These are phyloP conservation scores for Hydrolagus colliei DNA, from an alignment of 2,797 vertebrate genomes.

Conservation along the genomic window DNA sequence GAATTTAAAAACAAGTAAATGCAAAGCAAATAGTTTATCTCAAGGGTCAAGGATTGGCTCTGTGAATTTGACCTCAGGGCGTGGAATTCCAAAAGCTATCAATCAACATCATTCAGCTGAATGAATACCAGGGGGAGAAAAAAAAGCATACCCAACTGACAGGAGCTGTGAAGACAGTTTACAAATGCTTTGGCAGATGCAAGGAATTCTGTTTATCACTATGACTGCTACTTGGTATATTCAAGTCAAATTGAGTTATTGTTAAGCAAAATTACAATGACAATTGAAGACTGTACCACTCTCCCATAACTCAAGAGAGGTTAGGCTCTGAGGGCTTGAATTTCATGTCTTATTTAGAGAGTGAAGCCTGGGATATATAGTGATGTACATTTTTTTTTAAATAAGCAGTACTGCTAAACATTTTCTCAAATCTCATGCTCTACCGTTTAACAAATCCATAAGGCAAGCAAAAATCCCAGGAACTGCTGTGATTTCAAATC, in stretches of 20 bases:
- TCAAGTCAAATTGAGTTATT: neutral
- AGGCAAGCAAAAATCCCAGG: neutral
- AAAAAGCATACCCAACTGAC: conserved; percentile 37
- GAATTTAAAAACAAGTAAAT: conserved; percentile 46
- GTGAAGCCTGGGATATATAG: neutral
- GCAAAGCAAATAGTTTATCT: conserved; percentile 66
- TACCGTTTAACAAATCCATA: neutral
- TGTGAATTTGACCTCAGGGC: conserved; percentile 45
- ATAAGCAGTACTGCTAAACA: neutral
- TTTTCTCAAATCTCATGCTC: neutral
- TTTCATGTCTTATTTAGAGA: neutral
- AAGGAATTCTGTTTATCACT: conserved; percentile 2
- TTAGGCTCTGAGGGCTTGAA: neutral
- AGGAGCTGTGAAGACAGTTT: conserved; percentile 11
- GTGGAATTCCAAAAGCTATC: conserved; percentile 38
- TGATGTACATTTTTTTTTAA: neutral
- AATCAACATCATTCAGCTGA: conserved; percentile 56
- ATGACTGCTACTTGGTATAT: neutral
- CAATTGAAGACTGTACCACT: neutral
- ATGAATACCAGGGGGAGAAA: conserved; percentile 42
- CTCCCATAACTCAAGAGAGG: neutral
- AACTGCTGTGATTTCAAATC: neutral
- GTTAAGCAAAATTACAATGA: neutral
- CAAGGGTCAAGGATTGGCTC: conserved; percentile 56
- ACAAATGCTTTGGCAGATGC: conserved; percentile 12